Evolutionary conservation across 1,140 invertebrate genomes (phyloP).

Genomic region (Drosophila orosa): DNA sequence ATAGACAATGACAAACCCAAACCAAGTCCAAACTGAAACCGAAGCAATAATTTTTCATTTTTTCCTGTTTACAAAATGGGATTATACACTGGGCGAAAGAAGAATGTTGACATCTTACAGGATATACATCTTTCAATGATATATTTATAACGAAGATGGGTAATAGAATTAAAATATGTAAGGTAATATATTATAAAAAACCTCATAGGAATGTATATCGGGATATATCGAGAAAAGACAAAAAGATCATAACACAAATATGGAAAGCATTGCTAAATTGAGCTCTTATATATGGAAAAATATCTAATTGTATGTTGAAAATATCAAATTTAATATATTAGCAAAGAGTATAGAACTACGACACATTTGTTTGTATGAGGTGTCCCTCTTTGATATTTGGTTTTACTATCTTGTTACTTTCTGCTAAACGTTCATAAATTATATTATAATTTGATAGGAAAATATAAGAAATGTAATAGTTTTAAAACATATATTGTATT

Average conservation of each 20-base stretch:
- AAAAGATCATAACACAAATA: not conserved
- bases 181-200: not conserved
- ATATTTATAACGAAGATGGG: not conserved
- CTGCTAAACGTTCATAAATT: not conserved
- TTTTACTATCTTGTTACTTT: no score
- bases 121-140: not conserved
- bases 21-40: slow-evolving; percentile 27
- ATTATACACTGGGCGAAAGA: slow-evolving; percentile 12
- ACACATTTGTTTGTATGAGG: no score
- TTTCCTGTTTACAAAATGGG: not conserved
- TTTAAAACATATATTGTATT: not conserved
- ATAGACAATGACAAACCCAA: slow-evolving; percentile 62
- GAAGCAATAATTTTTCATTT: slow-evolving; percentile 64
- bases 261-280: not conserved
- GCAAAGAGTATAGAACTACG: no score
- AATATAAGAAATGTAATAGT: not conserved
- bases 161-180: no score
- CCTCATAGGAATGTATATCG: not conserved
- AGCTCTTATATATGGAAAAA: not conserved
- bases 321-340: no score
- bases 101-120: not conserved
- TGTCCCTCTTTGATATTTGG: no score
- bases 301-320: no score
- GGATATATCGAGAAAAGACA: no score
- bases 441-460: not conserved